Base-by-base conservation (phyloP, 2,888 invertebrate species). In the Nasonovia ribisnigri region DNA sequence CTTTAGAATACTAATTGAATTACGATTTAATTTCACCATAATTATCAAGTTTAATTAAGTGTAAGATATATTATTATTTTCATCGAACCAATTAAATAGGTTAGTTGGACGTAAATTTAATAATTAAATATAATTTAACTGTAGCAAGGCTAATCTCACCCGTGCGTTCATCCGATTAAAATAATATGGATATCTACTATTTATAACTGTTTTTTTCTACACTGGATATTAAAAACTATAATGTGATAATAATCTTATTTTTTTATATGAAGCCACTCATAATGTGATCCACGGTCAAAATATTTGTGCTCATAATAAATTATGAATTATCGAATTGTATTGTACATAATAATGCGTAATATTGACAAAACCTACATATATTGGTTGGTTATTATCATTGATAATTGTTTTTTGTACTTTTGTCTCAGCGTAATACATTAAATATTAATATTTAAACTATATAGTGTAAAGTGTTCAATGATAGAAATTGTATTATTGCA, bases 11-110 rank as follows among this genome's bases (percentile, higher is more conserved):
- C 43, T 89, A 54, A 89, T 46, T 89, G n/a, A 24, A 89, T 89
- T 89, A 43, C 43, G n/a, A 89, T 89, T 89, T 13, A 46, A 89
- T 89, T 89, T 89, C 60, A 43, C n/a, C 16, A 46, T 60, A 29
- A 60, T 89, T 46, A 60, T 60, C 43, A 13, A 43, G 43, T 26
- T 88, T 42, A 77, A 77, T 77, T 77, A 77, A 36, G 36, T 36
- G 20, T 36, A 77, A 77, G 36, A 77, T 20, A 77, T 42, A 88
- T 42, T 11, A 88, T 54, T 11, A 88, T 88, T 88, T 88, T 42
- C 57, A 20, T 89, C 6, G 20, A 43, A 89, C 43, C 42, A 60
- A 24, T 43, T 43, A 60, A 57, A 89, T 60, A 60, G 26, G 57
- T 57, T 29, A 36, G 24, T 42, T 24, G 24, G 26, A 88, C 11